These are phyloP conservation scores for Molossus molossus DNA, from an alignment of 2,797 vertebrate species.

Conservation along the genomic window DNA sequence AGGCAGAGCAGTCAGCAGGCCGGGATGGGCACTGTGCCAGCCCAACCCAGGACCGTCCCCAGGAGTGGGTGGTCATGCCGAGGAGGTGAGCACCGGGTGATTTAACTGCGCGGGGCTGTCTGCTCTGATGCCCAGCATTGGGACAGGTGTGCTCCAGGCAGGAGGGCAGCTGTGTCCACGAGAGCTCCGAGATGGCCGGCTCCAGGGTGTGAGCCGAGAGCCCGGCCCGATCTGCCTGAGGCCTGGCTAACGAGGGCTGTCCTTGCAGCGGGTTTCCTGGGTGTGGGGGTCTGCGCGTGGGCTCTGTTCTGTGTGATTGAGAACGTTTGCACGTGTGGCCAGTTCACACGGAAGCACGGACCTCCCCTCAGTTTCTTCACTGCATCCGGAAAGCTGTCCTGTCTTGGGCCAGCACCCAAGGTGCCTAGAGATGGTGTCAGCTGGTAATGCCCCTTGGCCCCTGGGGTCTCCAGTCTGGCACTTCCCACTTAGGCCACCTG, in stretches of 20 bases:
- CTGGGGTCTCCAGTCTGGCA: not conserved
- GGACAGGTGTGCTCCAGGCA: not conserved
- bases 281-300: conserved; percentile 62
- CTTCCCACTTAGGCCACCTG: conserved; percentile 54
- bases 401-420: not conserved
- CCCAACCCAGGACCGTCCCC: not conserved
- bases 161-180: rapidly evolving
- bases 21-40: not conserved
- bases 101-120: not conserved
- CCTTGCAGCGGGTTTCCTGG: conserved; percentile 48
- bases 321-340: conserved; percentile 87
- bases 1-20: not conserved
- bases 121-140: rapidly evolving
- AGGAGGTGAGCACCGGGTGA: rapidly evolving
- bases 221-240: not conserved
- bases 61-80: not conserved
- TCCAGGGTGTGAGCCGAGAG: not conserved
- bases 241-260: conserved; percentile 59
- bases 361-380: conserved; percentile 51
- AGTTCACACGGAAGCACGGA: conserved; percentile 66
- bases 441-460: too few relatives aligned
- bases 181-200: not conserved
- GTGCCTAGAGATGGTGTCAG: not conserved
- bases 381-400: conserved; percentile 4
- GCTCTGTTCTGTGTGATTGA: conserved; percentile 88